Evolutionary conservation across 2,888 invertebrate species (phyloP).

Genomic region (Epsilonema sp.): DNA sequence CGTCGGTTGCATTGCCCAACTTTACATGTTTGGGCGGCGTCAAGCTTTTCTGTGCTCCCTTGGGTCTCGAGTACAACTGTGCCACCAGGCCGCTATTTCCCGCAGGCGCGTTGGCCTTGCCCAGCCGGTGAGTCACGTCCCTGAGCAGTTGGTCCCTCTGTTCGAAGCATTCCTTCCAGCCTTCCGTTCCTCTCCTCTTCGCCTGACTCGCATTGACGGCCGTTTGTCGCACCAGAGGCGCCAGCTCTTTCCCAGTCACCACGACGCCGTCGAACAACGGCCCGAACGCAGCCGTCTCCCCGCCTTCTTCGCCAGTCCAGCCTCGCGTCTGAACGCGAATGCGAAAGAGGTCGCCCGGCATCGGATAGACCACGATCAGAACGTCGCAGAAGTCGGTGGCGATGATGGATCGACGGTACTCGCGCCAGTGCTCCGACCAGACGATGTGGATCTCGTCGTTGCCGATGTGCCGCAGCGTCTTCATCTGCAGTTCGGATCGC

Average conservation of each 20-base stretch:
- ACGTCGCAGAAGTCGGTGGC: slow-evolving; percentile 99
- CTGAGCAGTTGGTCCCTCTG: not conserved
- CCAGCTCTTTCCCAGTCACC: slow-evolving; percentile 48
- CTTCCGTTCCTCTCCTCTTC: slow-evolving; percentile 40
- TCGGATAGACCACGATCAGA: slow-evolving; percentile 80
- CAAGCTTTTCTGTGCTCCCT: no score
- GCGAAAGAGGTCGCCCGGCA: slow-evolving; percentile 57
- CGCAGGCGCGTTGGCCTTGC: not conserved
- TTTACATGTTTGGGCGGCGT: no score
- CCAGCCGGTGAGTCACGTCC: no score
- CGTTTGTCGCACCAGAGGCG: slow-evolving; percentile 65
- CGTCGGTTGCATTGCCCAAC: no score
- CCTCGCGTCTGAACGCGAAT: no score
- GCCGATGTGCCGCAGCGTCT: slow-evolving; percentile 27
- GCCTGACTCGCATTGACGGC: slow-evolving; percentile 76
- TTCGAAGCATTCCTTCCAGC: not conserved
- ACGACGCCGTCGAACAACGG: slow-evolving; percentile 78
- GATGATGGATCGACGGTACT: slow-evolving; percentile 84
- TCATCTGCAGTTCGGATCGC: no score
- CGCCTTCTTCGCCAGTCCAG: no score
- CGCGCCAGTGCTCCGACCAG: slow-evolving; percentile 90
- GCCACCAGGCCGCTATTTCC: no score
- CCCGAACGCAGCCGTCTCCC: slow-evolving; percentile 44
- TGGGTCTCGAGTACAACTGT: no score
- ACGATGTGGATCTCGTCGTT: slow-evolving; percentile 83